Base-by-base conservation (phyloP, 2,888 invertebrate genomes). In the Agonopterix heracliana region DNA sequence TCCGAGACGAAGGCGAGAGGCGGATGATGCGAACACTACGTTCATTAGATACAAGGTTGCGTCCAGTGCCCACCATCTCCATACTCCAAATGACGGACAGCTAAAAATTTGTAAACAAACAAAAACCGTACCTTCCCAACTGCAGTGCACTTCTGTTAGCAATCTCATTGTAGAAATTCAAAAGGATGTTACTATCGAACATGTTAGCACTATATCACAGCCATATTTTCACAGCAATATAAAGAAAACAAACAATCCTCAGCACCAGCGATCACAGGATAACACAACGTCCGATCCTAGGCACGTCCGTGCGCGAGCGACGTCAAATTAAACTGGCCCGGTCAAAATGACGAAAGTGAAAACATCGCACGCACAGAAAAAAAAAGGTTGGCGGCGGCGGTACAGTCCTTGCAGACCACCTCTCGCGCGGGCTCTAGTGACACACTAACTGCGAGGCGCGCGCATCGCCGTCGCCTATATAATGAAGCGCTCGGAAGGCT, bases 341-440 rank as follows among this genome's bases (percentile, higher is more conserved):
- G 86, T 86, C 87, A 85, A 87, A 87, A 86, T 85, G 85, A 86
- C 86, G 86, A 87, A 88, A 87, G 88, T 87, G 87, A 87, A 88
- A 86, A 88, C 87, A 85, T 85, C 85, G 85, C 86, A 86, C 88
- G 85, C 81, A 77, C 82, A 84, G 81, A 86, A 85, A 87, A 86
- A 87, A 85, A 87, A 87, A 85, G 83, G 83, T 81, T 80, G 78
- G 66, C 70, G 68, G 81, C 79, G 46, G 78, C 79, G 78, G 74
- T 71, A 38, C 49, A 79, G 84, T 87, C 86, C 87, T 86, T 87
- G 87, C 83, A 79, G 82, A 81, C 82, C 82, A 77, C 83, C 82
- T 85, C 86, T 84, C 83, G 86, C 80, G 81, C 80, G 73, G 80
- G 78, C 80, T 78, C 85, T 78, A 86, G 81, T 88, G 86, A 88